These are phyloP conservation scores for Xenopus petersii DNA, from an alignment of 2,797 vertebrate genomes.

Conservation along the genomic window DNA sequence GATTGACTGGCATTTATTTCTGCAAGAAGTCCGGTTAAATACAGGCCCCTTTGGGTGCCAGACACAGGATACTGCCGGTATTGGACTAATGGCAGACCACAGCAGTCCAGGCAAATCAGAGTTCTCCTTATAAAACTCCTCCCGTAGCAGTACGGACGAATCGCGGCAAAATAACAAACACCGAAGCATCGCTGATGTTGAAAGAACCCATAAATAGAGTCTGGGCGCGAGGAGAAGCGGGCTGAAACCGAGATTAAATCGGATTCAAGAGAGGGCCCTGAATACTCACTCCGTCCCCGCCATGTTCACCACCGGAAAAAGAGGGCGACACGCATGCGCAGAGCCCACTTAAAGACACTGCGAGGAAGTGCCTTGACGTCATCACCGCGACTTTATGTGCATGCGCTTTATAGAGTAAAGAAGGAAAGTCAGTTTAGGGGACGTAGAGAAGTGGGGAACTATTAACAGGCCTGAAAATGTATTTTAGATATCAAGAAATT, in stretches of 20 bases:
- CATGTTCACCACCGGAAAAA: constrained; percentile 86
- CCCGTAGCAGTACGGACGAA: too few species aligned
- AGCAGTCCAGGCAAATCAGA: too few species aligned
- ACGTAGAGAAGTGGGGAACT: too few species aligned
- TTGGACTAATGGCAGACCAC: not conserved
- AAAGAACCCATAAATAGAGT: not conserved
- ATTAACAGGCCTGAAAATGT: too few species aligned
- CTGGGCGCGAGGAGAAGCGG: not conserved
- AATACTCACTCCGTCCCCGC: constrained; percentile 85
- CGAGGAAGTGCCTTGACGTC: constrained; percentile 43
- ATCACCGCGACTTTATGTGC: not conserved
- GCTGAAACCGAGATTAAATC: constrained; percentile 50
- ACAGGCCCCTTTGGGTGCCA: too few species aligned
- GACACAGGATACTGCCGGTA: too few species aligned
- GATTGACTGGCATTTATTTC: too few species aligned
- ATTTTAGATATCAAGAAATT: too few species aligned
- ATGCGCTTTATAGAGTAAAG: not conserved
- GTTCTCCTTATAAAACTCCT: too few species aligned
- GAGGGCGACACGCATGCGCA: constrained; percentile 74
- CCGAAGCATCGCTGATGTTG: not conserved
- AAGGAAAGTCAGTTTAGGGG: too few species aligned
- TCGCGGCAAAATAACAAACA: too few species aligned
- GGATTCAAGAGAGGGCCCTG: constrained; percentile 18
- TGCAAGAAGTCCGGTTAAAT: too few species aligned
- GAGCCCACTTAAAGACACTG: constrained; percentile 50